Evolutionary conservation across 2,113 vertebrate genomes (phyloP).

Genomic region (Pomatorhinus ruficollis): DNA sequence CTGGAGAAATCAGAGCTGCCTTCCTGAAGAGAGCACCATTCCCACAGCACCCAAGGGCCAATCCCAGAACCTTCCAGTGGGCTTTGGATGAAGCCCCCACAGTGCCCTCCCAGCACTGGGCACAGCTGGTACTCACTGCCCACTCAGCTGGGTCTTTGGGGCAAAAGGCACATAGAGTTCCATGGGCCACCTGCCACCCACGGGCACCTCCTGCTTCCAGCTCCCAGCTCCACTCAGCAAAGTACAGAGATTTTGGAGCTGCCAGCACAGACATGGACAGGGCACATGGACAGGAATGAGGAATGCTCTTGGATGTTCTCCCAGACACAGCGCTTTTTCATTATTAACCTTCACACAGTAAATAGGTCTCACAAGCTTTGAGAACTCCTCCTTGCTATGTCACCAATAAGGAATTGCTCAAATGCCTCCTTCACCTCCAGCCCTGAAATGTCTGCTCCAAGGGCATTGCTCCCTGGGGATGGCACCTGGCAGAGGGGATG

Average conservation of each 20-base stretch:
- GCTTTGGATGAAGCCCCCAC: rapidly evolving
- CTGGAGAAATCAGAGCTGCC: background rate
- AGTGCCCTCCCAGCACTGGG: rapidly evolving
- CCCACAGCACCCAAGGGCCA: too few species aligned
- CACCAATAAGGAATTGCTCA: background rate
- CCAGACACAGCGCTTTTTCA: background rate
- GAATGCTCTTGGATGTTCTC: background rate
- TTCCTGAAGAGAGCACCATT: background rate
- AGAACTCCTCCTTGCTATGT: background rate
- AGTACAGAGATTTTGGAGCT: background rate
- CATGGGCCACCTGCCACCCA: background rate
- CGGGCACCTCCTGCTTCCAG: background rate
- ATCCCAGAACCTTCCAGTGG: background rate
- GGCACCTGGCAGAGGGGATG: background rate
- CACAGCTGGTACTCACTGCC: background rate
- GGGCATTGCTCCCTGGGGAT: background rate
- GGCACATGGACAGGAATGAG: background rate
- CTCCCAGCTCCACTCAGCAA: background rate
- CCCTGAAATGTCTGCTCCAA: background rate
- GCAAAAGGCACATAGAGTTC: rapidly evolving
- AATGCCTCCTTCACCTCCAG: background rate
- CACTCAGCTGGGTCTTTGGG: rapidly evolving
- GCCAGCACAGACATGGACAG: background rate
- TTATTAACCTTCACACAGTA: background rate
- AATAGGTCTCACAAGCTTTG: background rate